These are phyloP conservation scores for Sebastes glaucus DNA, from an alignment of 2,797 vertebrate genomes.

Conservation along the genomic window DNA sequence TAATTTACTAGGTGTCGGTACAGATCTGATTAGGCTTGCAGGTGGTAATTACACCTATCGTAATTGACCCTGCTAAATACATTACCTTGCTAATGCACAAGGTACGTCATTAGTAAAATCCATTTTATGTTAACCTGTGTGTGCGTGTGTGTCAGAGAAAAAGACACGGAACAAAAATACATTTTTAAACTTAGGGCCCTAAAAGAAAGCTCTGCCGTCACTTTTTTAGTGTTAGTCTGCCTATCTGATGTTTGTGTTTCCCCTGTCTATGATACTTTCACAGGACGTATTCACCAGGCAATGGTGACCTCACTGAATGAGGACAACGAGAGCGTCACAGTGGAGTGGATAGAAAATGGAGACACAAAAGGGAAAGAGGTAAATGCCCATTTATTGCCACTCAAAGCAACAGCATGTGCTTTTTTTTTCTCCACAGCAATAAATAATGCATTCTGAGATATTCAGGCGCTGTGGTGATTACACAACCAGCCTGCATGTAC, in stretches of 20 bases:
- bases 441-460: constrained; percentile 65
- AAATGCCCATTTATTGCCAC: constrained; percentile 44
- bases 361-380: constrained; percentile 99
- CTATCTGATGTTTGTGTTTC: constrained; percentile 24
- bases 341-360: constrained; percentile 99
- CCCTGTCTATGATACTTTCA: constrained; percentile 17
- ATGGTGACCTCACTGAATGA: constrained; percentile 98
- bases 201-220: not conserved
- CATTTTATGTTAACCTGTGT: not conserved
- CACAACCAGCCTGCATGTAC: constrained; percentile 15
- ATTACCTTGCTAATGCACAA: not conserved
- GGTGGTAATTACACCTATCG: not conserved
- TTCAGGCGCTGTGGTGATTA: constrained; percentile 35
- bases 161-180: not conserved
- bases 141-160: not conserved
- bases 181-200: not conserved
- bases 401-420: constrained; percentile 18
- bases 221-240: not conserved
- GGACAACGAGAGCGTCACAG: constrained; percentile 97
- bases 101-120: not conserved
- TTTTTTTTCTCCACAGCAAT: constrained; percentile 39
- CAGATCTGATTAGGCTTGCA: not conserved
- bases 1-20: not conserved
- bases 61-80: not conserved
- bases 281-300: constrained; percentile 97